Evolutionary conservation across 2,113 vertebrate genomes (phyloP).

Genomic region (Rhea americana): DNA sequence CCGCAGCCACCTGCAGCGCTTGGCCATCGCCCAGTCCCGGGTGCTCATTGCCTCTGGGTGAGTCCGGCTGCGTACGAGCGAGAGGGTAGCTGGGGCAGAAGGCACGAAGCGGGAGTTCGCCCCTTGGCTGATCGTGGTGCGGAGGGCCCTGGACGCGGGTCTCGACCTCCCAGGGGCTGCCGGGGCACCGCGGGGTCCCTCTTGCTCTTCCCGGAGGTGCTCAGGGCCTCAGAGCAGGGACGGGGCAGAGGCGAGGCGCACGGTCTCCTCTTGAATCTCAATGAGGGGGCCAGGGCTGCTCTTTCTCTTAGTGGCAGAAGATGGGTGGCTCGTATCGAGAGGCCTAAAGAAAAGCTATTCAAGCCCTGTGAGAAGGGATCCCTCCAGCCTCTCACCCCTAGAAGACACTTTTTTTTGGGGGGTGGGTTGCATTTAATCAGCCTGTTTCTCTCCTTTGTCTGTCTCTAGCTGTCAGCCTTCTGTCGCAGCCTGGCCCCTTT

Average conservation of each 20-base stretch:
- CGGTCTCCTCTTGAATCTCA: slow-evolving; percentile 41
- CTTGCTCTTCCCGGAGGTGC: fast-evolving
- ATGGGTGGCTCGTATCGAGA: slow-evolving; percentile 20
- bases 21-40: slow-evolving; percentile 92
- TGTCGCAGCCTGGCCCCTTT: slow-evolving; percentile 53
- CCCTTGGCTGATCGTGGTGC: no score
- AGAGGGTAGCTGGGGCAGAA: fast-evolving
- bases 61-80: neutral
- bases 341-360: slow-evolving; percentile 48
- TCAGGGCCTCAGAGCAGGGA: neutral
- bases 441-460: slow-evolving; percentile 71
- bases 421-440: slow-evolving; percentile 42
- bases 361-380: slow-evolving; percentile 16
- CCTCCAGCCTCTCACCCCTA: neutral
- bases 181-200: neutral
- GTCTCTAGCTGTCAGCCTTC: slow-evolving; percentile 65
- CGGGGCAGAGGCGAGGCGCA: neutral
- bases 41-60: slow-evolving; percentile 94
- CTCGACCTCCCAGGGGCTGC: fast-evolving
- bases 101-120: fast-evolving
- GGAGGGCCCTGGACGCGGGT: fast-evolving
- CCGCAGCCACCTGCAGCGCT: slow-evolving; percentile 85
- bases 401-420: neutral
- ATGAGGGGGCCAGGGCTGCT: slow-evolving; percentile 33
- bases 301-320: slow-evolving; percentile 1